phyloP scores from a whole-genome alignment of 2,888 invertebrate species.

The Ischnura elegans region DNA sequence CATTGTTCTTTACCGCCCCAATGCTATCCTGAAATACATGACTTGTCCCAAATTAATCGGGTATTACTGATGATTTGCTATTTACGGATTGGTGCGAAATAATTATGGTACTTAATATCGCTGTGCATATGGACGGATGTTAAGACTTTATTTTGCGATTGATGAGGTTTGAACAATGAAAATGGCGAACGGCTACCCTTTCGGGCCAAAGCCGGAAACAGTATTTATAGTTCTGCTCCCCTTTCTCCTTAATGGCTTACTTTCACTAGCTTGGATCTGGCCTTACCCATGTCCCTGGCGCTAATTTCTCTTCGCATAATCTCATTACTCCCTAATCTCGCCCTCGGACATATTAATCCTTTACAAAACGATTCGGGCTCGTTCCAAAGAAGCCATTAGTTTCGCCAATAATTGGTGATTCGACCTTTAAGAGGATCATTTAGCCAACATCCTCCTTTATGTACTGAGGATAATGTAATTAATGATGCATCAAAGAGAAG shows the following conservation, averaged over 20 bases:
- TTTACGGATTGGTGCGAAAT: too few species aligned
- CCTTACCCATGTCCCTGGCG: not conserved
- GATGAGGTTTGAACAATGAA: not conserved
- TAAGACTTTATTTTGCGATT: not conserved
- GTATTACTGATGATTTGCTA: too few species aligned
- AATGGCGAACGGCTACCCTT: not conserved
- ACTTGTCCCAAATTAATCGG: too few species aligned
- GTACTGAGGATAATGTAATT: not conserved
- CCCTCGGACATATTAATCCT: slow-evolving; percentile 16
- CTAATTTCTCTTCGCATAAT: not conserved
- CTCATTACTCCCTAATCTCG: not conserved
- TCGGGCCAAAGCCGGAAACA: not conserved
- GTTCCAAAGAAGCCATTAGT: not conserved
- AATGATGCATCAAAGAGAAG: not conserved
- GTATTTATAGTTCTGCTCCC: not conserved
- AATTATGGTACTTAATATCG: too few species aligned
- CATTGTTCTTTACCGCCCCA: too few species aligned
- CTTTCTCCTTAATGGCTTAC: not conserved
- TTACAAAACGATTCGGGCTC: not conserved
- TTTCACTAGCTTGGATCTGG: not conserved
- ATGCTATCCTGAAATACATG: too few species aligned
- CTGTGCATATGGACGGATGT: too few species aligned
- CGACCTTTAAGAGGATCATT: not conserved
- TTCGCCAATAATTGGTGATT: not conserved
- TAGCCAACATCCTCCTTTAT: not conserved